Base-by-base conservation (phyloP, 2,797 vertebrate species). In the Calcarius lapponicus region DNA sequence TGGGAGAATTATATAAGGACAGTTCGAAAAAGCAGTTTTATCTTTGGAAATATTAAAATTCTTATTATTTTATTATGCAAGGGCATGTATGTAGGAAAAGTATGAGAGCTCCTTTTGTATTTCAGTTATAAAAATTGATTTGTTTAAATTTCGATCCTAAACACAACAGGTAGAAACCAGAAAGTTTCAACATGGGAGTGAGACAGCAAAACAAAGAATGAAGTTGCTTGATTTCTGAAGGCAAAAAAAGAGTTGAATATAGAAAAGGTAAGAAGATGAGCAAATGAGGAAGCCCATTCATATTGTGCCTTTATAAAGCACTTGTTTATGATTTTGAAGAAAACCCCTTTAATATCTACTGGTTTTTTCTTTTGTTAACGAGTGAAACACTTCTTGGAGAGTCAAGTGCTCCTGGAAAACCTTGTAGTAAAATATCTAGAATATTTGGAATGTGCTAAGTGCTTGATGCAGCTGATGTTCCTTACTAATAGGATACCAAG, bases 291-390 rank as follows among this genome's bases (percentile, higher is more conserved):
- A 86, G 9, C 1, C 5, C 17, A 12, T 56, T 75, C 20, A 47
- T 74, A 20, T 13, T 76, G 43, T 21, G 20, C 21, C 13, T 47
- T 58, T 81, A 6, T 36, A 57, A 64, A 18, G 10, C 10, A 21
- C 10, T 78, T 36, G 6, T 38, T 34, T 17, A 43, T 26, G 9
- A 6, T 43, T 72, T 65, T 76, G 29, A 76, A 76, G 22, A 69
- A 69, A 86, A 60, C 12, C 45, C 11, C 8, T 66, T 89, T 64
- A 34, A 34, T 47, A 29, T 43, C 5, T 42, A 2, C 3, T 4
- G 32, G 0, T 57, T 25, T 3, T 12, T 57, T 28, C 2, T 1
- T 17, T 43, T 73, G 31, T n/a, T 31, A 43, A 5, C 19, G 47
- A 48, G 3, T 70, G 32, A 74, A 83, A 36, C 7, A 10, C 14